Conservation (phyloP, 2,113 vertebrate genomes). For the Salminus brasiliensis region DNA sequence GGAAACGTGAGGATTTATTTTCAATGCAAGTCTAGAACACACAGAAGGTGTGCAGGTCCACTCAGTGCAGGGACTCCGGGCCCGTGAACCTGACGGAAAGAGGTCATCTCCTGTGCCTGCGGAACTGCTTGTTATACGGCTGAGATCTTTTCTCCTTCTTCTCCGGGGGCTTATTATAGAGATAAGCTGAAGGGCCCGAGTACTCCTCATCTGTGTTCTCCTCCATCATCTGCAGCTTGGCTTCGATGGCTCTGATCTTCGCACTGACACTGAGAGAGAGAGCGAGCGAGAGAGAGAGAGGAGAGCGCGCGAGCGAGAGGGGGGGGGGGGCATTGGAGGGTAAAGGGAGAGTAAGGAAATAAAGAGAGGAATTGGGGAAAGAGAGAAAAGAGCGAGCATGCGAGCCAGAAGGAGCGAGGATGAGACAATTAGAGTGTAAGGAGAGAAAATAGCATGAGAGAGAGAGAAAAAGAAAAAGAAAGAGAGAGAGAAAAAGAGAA, state of each 20-base stretch:
- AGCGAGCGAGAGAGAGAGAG: not conserved
- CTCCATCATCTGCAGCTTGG: slow-evolving; percentile 99
- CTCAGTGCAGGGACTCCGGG: not conserved
- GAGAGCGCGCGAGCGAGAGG: not conserved
- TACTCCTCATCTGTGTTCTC: slow-evolving; percentile 92
- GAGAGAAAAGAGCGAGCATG: not conserved
- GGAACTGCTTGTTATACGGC: slow-evolving; percentile 85
- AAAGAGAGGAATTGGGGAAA: not conserved
- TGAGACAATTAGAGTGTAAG: not conserved
- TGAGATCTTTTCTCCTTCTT: slow-evolving; percentile 87
- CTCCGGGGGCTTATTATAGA: slow-evolving; percentile 93
- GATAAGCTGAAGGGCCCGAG: slow-evolving; percentile 85
- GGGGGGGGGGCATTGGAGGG: no score
- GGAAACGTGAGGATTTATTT: not conserved
- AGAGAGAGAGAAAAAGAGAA: slow-evolving; percentile 9
- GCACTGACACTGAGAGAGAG: slow-evolving; percentile 84
- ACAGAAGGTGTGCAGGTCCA: not conserved
- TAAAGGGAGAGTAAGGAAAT: not conserved
- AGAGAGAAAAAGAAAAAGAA: not conserved
- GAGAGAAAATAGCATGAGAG: not conserved
- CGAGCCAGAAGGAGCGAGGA: not conserved
- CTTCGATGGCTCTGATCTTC: slow-evolving; percentile 97
- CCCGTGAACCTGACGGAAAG: slow-evolving; percentile 32
- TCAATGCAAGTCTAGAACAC: slow-evolving; percentile 7
- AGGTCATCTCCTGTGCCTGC: slow-evolving; percentile 79